Evolutionary conservation across 2,888 invertebrate species (phyloP).

Genomic region (Calameuta idolon): DNA sequence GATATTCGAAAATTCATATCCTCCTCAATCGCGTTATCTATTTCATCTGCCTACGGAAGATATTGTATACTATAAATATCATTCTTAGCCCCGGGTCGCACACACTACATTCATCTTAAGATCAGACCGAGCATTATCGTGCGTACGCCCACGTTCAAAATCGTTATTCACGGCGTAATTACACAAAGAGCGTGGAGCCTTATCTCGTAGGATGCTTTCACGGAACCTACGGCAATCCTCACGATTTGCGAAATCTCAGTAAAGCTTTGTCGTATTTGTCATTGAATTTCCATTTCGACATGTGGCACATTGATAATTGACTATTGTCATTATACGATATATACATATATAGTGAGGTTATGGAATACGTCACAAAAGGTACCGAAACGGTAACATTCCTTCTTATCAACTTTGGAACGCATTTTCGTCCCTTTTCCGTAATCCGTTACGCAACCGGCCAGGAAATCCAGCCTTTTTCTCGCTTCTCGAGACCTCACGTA

Average conservation of each 20-base stretch:
- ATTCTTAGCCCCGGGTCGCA: constrained; percentile 36
- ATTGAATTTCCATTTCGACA: not conserved
- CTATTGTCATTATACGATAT: no score
- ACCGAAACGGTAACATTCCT: no score
- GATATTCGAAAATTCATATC: constrained; percentile 35
- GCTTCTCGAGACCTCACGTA: no score
- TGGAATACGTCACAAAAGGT: no score
- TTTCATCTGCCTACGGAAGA: constrained; percentile 34
- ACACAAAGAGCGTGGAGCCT: constrained; percentile 24
- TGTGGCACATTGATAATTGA: not conserved
- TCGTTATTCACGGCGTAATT: constrained; percentile 40
- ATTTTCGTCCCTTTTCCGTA: no score
- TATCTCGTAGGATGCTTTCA: constrained; percentile 16
- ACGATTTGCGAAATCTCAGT: constrained; percentile 3
- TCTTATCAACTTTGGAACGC: no score
- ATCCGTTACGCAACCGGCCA: no score
- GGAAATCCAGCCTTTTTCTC: no score
- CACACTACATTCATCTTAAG: constrained; percentile 31
- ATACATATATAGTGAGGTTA: no score
- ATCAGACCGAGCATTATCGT: constrained; percentile 22
- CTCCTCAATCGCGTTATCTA: constrained; percentile 37
- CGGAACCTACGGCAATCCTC: not conserved
- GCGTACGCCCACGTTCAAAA: constrained; percentile 32
- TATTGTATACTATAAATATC: constrained; percentile 39
- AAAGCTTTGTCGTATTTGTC: not conserved